Evolutionary conservation across 92 coral and sea anemone species (phyloP), one percentile per base, ranked within the genome.

Genomic region (Muricea muricata): DNA sequence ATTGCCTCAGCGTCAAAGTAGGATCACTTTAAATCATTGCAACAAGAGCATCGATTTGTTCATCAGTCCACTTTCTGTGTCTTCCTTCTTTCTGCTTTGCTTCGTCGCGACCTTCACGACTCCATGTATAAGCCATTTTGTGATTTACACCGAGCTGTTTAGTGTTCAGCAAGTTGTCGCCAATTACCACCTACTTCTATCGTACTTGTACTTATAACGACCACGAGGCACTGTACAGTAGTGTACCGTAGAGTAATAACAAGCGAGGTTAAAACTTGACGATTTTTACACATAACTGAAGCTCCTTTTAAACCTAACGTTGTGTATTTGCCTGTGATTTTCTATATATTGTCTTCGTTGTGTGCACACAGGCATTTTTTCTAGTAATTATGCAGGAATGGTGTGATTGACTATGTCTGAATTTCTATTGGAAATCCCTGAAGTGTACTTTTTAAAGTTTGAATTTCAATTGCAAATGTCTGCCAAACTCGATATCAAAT

Each of bases 11-110:
- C 42, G 77, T 70, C 48, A 70, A 7, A 18, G 77, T 20, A 33
- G 77, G 77, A 70, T 70, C 77, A 25, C 52, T 70, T 70, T 70
- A 48, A 32, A 70, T 70, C 77, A 70, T 70, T 21, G n/a, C 77
- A 2, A 70, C 77, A 70, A 70, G 77, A 70, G 18, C 21, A 18
- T 70, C 50, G 21, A 70, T 39, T 57, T 57, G n/a, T n/a, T n/a
- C n/a, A n/a, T n/a, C n/a, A n/a, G n/a, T n/a, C n/a, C n/a, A n/a
- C n/a, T n/a, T n/a, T 57, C 21, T 57, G 65, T 26, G 65, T 57
- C 65, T 20, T 70, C 47, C 77, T 52, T 52, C 77, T 70, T 70
- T 70, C 48, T 37, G 77, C 48, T 70, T 70, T 70, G 77, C 39
- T 33, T 70, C 24, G 42, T 70, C 77, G 52, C 48, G 25, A 14